Evolutionary conservation across 2,797 vertebrate genomes (phyloP).

Genomic region (Thamnophis elegans): DNA sequence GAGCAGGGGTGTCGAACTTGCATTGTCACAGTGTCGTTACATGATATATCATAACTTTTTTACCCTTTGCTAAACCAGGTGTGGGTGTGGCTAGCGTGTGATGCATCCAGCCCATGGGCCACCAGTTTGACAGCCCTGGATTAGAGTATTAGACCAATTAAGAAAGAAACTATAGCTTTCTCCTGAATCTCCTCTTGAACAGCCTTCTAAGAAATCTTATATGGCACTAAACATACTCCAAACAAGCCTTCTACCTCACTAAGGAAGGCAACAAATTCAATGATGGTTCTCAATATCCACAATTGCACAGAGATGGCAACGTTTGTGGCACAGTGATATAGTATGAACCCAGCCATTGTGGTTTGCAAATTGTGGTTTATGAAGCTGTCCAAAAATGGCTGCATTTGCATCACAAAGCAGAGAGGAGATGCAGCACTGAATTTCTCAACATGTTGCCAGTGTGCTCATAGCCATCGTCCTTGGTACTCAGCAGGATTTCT

Average conservation of each 20-base stretch:
- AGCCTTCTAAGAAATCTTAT: neutral
- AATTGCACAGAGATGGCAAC: neutral
- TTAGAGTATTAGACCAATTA: neutral
- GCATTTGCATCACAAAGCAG: neutral
- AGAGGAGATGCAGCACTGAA: neutral
- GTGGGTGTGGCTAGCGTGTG: no score
- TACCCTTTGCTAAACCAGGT: no score
- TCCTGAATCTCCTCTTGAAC: neutral
- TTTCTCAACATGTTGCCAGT: neutral
- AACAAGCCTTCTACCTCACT: neutral
- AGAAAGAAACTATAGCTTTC: neutral
- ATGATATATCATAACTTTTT: no score
- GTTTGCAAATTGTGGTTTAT: neutral
- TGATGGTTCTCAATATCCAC: neutral
- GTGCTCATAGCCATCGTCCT: neutral
- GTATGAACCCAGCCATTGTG: neutral
- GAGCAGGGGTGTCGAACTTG: no score
- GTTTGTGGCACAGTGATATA: neutral
- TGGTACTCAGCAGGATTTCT: neutral
- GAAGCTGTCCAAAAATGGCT: neutral
- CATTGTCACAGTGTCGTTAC: no score
- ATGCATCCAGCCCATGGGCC: no score
- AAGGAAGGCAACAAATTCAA: neutral
- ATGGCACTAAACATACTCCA: neutral
- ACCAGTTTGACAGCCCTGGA: neutral